Percentiles rank a stretch among this genome's conserved stretches.
These are phyloP conservation scores for Therioaphis trifolii DNA, from an alignment of 2,888 invertebrate genomes.

Conservation along the genomic window DNA sequence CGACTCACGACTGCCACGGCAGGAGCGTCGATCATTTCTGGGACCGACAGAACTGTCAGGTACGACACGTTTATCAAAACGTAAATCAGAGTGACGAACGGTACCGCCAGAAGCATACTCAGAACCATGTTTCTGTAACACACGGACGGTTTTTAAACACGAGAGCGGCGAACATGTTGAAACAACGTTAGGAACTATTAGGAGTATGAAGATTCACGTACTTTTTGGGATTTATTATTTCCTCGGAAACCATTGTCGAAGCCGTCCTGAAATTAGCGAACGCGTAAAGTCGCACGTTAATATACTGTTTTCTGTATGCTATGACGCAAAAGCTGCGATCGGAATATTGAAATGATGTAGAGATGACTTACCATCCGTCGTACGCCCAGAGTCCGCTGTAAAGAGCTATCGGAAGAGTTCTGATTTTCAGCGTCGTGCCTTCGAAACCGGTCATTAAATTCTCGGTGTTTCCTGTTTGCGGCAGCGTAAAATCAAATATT, in stretches of 20 bases:
- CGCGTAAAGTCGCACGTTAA: no score
- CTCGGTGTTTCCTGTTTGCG: conserved; percentile 73
- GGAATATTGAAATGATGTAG: no score
- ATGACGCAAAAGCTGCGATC: no score
- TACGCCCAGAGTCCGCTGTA: conserved; percentile 89
- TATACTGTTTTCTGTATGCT: no score
- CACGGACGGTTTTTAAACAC: no score
- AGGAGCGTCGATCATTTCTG: conserved; percentile 79
- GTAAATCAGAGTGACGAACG: conserved; percentile 82
- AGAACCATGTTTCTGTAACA: conserved; percentile 79
- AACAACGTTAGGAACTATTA: no score
- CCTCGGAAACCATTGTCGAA: conserved; percentile 80
- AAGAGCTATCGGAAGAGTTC: conserved; percentile 80
- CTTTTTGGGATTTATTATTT: conserved; percentile 78
- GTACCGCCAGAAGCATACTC: conserved; percentile 84
- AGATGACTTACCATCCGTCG: conserved; percentile 78
- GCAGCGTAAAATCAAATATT: no score
- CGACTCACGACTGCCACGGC: conserved; percentile 80
- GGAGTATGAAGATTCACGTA: conserved; percentile 69
- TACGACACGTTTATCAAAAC: conserved; percentile 87
- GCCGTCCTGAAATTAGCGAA: conserved; percentile 72
- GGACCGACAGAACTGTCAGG: conserved; percentile 80
- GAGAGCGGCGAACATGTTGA: no score
- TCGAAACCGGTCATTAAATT: conserved; percentile 77
- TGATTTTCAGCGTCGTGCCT: conserved; percentile 75